Base-by-base conservation (phyloP, 1,140 invertebrate species). In the Drosophila murphyi region DNA sequence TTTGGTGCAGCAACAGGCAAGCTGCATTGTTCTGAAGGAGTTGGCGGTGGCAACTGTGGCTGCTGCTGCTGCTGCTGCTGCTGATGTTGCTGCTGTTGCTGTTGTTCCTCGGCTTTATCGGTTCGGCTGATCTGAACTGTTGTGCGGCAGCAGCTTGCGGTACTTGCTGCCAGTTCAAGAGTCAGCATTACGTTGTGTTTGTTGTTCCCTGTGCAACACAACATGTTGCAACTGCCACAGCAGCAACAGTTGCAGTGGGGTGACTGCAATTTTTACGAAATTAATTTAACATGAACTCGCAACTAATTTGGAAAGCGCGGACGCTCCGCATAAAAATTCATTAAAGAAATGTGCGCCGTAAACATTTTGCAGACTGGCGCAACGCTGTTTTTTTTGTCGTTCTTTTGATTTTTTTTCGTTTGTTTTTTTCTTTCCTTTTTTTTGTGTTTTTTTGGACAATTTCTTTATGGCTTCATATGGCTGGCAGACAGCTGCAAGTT, bases 381-480 rank as follows among this genome's bases (percentile, higher is more conserved):
- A 51, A 34, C 31, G 35, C 35, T 54, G n/a, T 45, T 64, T 12
- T 34, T 51, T 32, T 68, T 68, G 6, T 39, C 37, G 29, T 20
- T 10, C 34, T 43, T 20, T 59, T 55, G 20, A 29, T 47, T 47
- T 28, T 20, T 41, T 34, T 35, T 7, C 12, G 41, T 7, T 31
- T 7, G 7, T 35, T 73, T 62, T 69, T 20, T 20, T 20, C 20
- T 56, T 20, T 52, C 20, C 12, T 4, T 80, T 72, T 73, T 51
- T 45, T 20, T 20, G 20, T 20, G 20, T 20, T 68, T 56, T 56
- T 65, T 78, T 76, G 61, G 51, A 62, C 76, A 82, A 80, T 87
- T 83, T 80, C 76, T 87, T 83, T 88, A 87, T 87, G 85, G 80
- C 82, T 87, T 87, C 76, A 87, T 87, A 88, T 88, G 83, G 51